Evolutionary conservation across 2,888 invertebrate species (phyloP).

Genomic region (Cotesia congregata): DNA sequence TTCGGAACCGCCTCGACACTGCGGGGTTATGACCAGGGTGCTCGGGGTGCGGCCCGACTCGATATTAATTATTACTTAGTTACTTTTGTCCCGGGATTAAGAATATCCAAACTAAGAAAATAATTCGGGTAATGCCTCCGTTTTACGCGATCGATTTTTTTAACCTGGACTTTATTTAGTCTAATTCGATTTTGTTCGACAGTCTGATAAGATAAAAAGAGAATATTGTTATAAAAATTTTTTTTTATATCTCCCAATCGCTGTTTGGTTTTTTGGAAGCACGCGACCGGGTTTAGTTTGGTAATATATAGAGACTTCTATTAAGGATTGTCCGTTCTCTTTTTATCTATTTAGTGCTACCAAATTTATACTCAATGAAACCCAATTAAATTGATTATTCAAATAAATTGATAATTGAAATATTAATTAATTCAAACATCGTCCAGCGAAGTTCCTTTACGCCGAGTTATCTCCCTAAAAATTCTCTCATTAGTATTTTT

Average conservation of each 20-base stretch:
- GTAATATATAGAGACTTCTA: too few relatives aligned
- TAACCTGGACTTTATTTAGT: slow-evolving; percentile 11
- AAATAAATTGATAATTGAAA: background rate
- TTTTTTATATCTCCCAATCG: slow-evolving; percentile 34
- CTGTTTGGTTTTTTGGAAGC: slow-evolving; percentile 4
- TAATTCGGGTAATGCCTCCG: slow-evolving; percentile 5
- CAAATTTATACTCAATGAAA: slow-evolving; percentile 11
- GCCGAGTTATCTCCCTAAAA: slow-evolving; percentile 29
- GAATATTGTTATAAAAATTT: slow-evolving; percentile 23
- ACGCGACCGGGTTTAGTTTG: too few relatives aligned
- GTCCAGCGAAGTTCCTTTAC: slow-evolving; percentile 42
- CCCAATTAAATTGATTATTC: background rate
- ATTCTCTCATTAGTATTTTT: slow-evolving; percentile 38
- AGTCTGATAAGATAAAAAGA: slow-evolving; percentile 8
- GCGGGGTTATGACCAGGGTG: slow-evolving; percentile 46
- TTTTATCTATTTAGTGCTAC: background rate
- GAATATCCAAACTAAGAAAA: background rate
- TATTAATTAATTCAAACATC: background rate
- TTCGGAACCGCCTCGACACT: slow-evolving; percentile 42
- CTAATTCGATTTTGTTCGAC: slow-evolving; percentile 8
- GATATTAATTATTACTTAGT: background rate
- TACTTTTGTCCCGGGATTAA: background rate
- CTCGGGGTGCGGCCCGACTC: slow-evolving; percentile 42
- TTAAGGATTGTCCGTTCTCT: background rate
- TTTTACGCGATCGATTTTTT: background rate